Percentiles rank a stretch among this genome's conserved stretches.
phyloP scores from a whole-genome alignment of 2,888 invertebrate genomes.

The Pinctada fucata region DNA sequence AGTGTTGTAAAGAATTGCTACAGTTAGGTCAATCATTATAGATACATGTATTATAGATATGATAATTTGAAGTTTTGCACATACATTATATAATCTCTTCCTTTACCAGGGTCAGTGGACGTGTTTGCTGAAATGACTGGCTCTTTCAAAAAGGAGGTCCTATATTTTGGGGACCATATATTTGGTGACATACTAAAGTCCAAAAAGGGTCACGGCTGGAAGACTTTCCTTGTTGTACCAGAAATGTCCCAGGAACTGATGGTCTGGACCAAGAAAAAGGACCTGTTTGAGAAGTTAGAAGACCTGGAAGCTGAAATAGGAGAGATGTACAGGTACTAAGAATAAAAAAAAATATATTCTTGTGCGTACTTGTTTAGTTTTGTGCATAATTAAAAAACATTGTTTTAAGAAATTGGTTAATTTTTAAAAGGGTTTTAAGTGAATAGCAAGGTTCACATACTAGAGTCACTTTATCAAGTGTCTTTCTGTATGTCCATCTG shows the following conservation, averaged over 20 bases:
- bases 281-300: conserved; percentile 93
- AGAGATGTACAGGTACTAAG: conserved; percentile 91
- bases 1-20: too few species aligned
- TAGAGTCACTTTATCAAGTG: too few species aligned
- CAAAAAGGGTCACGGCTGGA: conserved; percentile 98
- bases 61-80: too few species aligned
- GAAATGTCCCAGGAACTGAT: conserved; percentile 96
- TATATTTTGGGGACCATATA: conserved; percentile 99
- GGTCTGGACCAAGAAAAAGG: conserved; percentile 98
- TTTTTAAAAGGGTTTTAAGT: too few species aligned
- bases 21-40: too few species aligned
- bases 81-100: too few species aligned
- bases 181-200: conserved; percentile 99
- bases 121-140: conserved; percentile 96
- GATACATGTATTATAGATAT: too few species aligned
- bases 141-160: conserved; percentile 97
- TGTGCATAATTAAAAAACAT: not conserved
- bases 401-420: too few species aligned
- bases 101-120: conserved; percentile 86
- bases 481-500: too few species aligned
- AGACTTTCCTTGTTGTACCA: conserved; percentile 98
- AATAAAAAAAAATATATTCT: conserved; percentile 74
- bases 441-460: too few species aligned
- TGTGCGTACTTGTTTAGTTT: not conserved
- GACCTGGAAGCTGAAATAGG: conserved; percentile 90